Evolutionary conservation across 2,797 vertebrate genomes (phyloP).

Genomic region (Megaceryle alcyon): DNA sequence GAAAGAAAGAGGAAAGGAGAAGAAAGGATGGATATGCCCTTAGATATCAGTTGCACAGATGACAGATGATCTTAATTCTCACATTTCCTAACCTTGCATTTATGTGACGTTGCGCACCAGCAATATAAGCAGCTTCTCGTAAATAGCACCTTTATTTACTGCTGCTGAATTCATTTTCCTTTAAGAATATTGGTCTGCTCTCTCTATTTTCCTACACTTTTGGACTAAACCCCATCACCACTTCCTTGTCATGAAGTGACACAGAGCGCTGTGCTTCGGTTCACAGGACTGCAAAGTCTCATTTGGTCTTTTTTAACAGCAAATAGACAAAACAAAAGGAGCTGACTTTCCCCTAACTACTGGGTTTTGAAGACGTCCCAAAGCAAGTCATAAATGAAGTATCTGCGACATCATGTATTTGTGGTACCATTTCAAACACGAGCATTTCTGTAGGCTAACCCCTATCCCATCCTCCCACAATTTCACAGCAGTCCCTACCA

Average conservation of each 20-base stretch:
- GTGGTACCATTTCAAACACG: neutral
- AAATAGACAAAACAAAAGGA: neutral
- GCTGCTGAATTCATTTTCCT: neutral
- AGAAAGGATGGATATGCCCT: neutral
- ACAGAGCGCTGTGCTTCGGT: neutral
- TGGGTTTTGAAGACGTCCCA: neutral
- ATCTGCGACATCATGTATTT: neutral
- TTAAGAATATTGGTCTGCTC: slow-evolving; percentile 4
- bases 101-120: neutral
- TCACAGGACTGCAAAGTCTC: neutral
- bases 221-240: neutral
- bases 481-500: neutral
- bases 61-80: neutral
- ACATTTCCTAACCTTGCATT: neutral
- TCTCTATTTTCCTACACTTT: slow-evolving; percentile 6
- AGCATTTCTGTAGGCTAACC: neutral
- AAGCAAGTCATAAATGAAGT: neutral
- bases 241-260: neutral
- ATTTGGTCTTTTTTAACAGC: neutral
- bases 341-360: neutral
- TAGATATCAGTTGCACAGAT: neutral
- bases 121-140: neutral
- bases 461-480: neutral
- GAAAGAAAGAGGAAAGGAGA: neutral
- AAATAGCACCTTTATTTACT: neutral